Conservation (phyloP, 2,113 vertebrate genomes). For the Thermophis baileyi region DNA sequence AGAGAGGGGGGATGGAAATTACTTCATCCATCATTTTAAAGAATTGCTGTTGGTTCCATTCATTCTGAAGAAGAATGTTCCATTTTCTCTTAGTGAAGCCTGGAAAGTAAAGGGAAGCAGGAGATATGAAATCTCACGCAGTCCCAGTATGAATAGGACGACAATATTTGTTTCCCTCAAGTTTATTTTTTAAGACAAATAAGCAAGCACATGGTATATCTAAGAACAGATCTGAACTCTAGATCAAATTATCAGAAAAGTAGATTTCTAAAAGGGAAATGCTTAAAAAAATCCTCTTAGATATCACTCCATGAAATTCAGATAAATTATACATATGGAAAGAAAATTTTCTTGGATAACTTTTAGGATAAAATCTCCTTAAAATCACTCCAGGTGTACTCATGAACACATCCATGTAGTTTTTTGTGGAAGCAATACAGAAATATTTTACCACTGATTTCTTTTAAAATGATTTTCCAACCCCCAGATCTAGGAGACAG, state of each 20-base stretch:
- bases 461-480: not conserved
- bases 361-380: not conserved
- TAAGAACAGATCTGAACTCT: not conserved
- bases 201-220: not conserved
- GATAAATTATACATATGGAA: not conserved
- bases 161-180: not conserved
- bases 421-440: not conserved
- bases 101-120: not conserved
- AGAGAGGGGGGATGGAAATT: conserved; percentile 33
- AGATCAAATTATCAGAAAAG: not conserved
- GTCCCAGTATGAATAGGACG: not conserved
- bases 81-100: not conserved
- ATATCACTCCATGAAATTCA: not conserved
- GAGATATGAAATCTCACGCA: not conserved
- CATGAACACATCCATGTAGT: not conserved
- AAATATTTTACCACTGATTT: not conserved
- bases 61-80: not conserved
- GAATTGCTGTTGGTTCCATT: conserved; percentile 37
- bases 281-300: not conserved
- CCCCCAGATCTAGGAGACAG: not conserved
- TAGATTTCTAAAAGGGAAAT: not conserved
- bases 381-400: not conserved
- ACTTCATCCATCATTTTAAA: conserved; percentile 58
- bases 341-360: not conserved
- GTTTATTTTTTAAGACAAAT: not conserved